Conservation (phyloP, 1,140 invertebrate species). For the Pomacea maculata region DNA sequence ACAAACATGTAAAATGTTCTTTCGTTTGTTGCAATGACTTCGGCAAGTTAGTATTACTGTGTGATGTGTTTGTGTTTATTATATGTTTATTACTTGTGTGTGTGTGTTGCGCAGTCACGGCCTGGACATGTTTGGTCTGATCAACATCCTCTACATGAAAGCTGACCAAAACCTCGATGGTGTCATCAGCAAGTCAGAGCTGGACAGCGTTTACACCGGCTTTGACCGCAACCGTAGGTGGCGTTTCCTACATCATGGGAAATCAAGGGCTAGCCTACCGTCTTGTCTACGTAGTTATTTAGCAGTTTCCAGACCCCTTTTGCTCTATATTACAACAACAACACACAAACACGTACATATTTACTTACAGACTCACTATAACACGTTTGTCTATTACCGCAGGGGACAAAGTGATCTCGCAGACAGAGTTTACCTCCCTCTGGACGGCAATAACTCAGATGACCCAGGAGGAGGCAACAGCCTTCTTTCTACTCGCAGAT, state of each 20-base stretch:
- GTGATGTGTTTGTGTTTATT: not conserved
- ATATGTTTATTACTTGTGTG: too few relatives aligned
- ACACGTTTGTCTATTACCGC: conserved; percentile 3
- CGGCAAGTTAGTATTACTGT: not conserved
- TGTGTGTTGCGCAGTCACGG: not conserved
- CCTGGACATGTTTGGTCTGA: conserved; percentile 50
- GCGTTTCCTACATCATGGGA: too few relatives aligned
- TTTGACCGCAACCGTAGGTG: conserved; percentile 47
- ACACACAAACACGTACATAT: too few relatives aligned
- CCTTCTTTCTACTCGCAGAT: conserved; percentile 50
- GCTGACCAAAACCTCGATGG: conserved; percentile 45
- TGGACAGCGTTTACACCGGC: conserved; percentile 41
- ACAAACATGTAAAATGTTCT: too few relatives aligned
- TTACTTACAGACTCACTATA: too few relatives aligned
- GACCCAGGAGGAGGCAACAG: conserved; percentile 38
- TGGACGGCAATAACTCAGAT: conserved; percentile 45
- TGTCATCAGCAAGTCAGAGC: conserved; percentile 38
- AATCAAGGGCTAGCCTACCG: too few relatives aligned
- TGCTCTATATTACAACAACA: too few relatives aligned
- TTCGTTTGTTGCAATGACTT: too few relatives aligned
- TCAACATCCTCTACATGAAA: conserved; percentile 50
- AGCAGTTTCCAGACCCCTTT: too few relatives aligned
- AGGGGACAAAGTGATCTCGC: conserved; percentile 44
- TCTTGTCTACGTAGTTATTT: too few relatives aligned
- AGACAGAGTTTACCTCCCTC: conserved; percentile 39